These are phyloP conservation scores for Brotula barbata DNA, from an alignment of 2,797 vertebrate species.

Conservation along the genomic window DNA sequence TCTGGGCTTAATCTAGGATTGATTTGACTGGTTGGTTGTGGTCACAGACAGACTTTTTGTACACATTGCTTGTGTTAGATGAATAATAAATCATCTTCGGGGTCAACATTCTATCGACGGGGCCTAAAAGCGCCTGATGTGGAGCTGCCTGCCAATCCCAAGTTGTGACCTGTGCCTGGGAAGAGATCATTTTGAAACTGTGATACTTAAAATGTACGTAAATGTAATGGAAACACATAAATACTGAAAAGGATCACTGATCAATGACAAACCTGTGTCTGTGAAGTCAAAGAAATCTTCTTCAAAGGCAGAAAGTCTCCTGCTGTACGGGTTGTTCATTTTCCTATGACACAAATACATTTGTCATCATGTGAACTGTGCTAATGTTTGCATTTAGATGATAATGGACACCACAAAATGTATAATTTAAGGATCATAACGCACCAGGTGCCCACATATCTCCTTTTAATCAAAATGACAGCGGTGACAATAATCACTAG, in stretches of 20 bases:
- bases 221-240: background rate
- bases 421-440: slow-evolving; percentile 15
- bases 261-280: slow-evolving; percentile 37
- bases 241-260: background rate
- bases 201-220: background rate
- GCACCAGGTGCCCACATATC: slow-evolving; percentile 44
- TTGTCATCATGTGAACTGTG: background rate
- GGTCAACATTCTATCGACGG: slow-evolving; percentile 20
- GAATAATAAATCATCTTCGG: slow-evolving; percentile 13
- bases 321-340: slow-evolving; percentile 7
- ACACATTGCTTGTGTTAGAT: background rate
- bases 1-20: slow-evolving; percentile 17
- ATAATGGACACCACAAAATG: background rate
- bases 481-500: slow-evolving; percentile 57
- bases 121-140: slow-evolving; percentile 4
- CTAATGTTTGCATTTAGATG: background rate
- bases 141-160: slow-evolving; percentile 14
- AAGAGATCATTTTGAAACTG: slow-evolving; percentile 10
- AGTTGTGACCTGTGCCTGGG: slow-evolving; percentile 24
- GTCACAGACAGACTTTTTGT: background rate
- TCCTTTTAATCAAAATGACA: slow-evolving; percentile 50
- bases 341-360: slow-evolving; percentile 25
- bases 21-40: slow-evolving; percentile 28
- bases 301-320: slow-evolving; percentile 45
- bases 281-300: slow-evolving; percentile 74